These are phyloP conservation scores for Ceuthmochares aereus DNA, from an alignment of 2,113 vertebrate genomes.

Conservation along the genomic window DNA sequence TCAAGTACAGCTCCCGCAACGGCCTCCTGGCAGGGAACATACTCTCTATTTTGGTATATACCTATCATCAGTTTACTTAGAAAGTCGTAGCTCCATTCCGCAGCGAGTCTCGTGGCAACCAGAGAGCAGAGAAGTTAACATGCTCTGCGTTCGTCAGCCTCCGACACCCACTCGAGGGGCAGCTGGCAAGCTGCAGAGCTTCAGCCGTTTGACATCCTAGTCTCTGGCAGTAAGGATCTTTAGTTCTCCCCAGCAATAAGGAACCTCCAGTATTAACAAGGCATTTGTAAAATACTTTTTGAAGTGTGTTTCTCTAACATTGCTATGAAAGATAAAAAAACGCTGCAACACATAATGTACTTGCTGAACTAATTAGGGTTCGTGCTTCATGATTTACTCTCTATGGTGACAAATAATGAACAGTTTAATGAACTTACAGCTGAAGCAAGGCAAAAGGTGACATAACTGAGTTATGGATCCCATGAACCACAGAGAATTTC, in stretches of 20 bases:
- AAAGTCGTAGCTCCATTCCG: neutral
- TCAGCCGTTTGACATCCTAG: neutral
- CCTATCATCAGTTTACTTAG: fast-evolving
- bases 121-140: neutral
- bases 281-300: neutral
- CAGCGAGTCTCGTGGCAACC: neutral
- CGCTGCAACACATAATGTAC: neutral
- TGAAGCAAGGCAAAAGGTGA: neutral
- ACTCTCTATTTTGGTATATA: neutral
- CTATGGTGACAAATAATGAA: neutral
- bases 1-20: neutral
- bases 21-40: neutral
- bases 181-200: neutral
- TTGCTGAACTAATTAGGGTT: neutral
- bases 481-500: neutral
- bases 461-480: fast-evolving
- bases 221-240: neutral
- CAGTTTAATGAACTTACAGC: neutral
- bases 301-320: neutral
- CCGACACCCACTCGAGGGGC: neutral
- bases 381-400: neutral
- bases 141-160: neutral
- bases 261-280: neutral
- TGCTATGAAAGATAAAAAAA: neutral
- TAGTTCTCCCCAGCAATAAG: neutral